Evolutionary conservation across 2,113 vertebrate genomes (phyloP).

Genomic region (Nesogale talazaci): DNA sequence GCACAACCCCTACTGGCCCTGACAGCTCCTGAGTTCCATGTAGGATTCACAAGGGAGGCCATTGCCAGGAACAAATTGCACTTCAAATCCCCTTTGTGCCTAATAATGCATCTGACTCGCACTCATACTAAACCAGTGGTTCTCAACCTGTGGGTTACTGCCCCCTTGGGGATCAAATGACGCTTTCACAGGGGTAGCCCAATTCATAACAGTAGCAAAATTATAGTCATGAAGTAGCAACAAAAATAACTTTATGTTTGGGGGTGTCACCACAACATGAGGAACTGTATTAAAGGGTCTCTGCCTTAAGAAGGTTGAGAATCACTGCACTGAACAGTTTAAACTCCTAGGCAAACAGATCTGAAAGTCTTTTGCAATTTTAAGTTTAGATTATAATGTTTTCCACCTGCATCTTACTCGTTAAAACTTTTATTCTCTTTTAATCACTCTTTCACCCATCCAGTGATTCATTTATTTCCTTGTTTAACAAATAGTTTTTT

Average conservation of each 20-base stretch:
- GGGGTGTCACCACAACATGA: too few species aligned
- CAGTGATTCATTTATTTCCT: background rate
- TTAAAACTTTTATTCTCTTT: slow-evolving; percentile 13
- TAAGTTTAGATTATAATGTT: background rate
- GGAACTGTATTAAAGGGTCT: too few species aligned
- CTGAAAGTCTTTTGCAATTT: background rate
- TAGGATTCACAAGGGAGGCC: background rate
- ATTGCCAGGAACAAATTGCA: background rate
- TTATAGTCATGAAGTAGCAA: too few species aligned
- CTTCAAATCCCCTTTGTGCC: background rate
- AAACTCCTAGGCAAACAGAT: background rate
- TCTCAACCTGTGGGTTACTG: too few species aligned
- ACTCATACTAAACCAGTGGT: too few species aligned
- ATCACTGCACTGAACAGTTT: background rate
- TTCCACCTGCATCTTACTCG: background rate
- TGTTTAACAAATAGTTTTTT: background rate
- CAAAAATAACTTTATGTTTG: too few species aligned
- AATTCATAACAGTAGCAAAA: too few species aligned
- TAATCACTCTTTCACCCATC: background rate
- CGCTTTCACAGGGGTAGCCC: too few species aligned
- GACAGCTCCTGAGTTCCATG: background rate
- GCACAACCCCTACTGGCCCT: background rate
- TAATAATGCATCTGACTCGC: background rate
- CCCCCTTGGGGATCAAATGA: too few species aligned
- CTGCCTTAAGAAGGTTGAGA: background rate